A percentile compares a stretch with the other conserved stretches of the same genome.
phyloP scores from a whole-genome alignment of 2,113 vertebrate genomes.

The Hydrochoerus hydrochaeris region DNA sequence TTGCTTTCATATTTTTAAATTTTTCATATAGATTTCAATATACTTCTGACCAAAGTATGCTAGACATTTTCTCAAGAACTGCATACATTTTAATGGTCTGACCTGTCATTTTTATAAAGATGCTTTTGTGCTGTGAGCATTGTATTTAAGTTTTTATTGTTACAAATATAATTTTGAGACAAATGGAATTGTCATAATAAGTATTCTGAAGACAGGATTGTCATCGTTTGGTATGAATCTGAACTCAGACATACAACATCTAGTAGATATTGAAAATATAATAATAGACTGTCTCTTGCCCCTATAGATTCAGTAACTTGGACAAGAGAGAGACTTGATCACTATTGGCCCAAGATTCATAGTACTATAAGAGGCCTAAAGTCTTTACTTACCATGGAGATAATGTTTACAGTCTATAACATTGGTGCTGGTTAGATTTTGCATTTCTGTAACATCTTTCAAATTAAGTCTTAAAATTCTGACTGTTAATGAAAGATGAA shows the following conservation, averaged over 20 bases:
- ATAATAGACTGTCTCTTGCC: neutral
- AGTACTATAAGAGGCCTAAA: neutral
- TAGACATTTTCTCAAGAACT: neutral
- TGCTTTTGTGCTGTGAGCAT: neutral
- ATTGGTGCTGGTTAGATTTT: neutral
- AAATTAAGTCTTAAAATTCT: conserved; percentile 22
- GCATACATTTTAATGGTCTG: neutral
- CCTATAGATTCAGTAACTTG: neutral
- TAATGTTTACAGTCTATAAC: neutral
- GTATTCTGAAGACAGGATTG: neutral
- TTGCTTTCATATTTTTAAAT: neutral
- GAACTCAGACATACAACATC: neutral
- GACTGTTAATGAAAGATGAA: conserved; percentile 39
- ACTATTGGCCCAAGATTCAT: neutral
- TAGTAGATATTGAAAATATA: neutral
- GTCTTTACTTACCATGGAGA: neutral
- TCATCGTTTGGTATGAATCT: neutral
- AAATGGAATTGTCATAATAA: neutral
- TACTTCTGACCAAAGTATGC: neutral
- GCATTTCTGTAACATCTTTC: neutral
- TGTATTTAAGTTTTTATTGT: conserved; percentile 18
- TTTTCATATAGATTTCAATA: conserved; percentile 34
- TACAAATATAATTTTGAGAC: conserved; percentile 54
- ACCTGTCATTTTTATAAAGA: neutral
- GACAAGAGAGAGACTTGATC: neutral